Evolutionary conservation across 2,888 invertebrate species (phyloP).

Genomic region (Epinotia nisella): DNA sequence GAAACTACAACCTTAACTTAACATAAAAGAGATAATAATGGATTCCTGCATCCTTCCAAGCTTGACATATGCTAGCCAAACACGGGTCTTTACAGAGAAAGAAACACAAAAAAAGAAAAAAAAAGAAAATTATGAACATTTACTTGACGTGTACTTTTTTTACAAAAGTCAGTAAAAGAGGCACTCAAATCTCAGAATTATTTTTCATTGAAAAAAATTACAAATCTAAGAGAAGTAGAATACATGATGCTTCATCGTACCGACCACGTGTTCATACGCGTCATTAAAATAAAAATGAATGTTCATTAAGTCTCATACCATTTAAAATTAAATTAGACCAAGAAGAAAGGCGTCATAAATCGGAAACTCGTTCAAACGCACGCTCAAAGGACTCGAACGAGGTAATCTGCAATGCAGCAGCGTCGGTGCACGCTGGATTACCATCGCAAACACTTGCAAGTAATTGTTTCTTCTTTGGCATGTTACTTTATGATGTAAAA

Average conservation of each 20-base stretch:
- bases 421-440: constrained; percentile 5
- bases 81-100: no score
- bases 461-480: neutral
- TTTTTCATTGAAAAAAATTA: neutral
- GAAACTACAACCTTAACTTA: no score
- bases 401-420: constrained; percentile 11
- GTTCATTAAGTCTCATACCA: constrained; percentile 7
- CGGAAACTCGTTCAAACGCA: neutral
- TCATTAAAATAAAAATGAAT: constrained; percentile 5
- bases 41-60: no score
- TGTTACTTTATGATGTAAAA: no score
- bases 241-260: neutral
- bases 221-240: no score
- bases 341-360: constrained; percentile 12
- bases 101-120: no score
- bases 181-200: no score
- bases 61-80: no score
- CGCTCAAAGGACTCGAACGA: neutral
- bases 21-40: no score
- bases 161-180: neutral
- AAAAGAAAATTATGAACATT: no score
- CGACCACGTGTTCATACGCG: neutral
- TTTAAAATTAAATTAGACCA: neutral
- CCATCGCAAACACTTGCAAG: constrained; percentile 22
- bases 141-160: neutral